A percentile compares a stretch with the other conserved stretches of the same genome.
Evolutionary conservation across 2,797 vertebrate genomes (phyloP).

Genomic region (Tympanoctomys barrerae): DNA sequence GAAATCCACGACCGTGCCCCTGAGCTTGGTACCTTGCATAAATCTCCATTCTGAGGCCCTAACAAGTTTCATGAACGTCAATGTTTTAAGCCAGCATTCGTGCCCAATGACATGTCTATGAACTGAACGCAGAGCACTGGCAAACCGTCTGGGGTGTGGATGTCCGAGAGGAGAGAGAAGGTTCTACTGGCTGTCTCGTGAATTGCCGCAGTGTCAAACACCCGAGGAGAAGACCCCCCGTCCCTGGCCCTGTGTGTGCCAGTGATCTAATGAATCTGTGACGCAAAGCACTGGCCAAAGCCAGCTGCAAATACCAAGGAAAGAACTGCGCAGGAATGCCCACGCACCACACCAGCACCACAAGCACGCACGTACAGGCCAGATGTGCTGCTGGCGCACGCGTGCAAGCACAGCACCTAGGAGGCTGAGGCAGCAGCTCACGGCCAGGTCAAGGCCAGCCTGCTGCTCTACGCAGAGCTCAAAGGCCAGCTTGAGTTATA

Average conservation of each 20-base stretch:
- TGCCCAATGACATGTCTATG: background rate
- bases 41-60: conserved; percentile 6
- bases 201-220: background rate
- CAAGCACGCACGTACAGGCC: background rate
- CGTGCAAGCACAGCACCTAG: background rate
- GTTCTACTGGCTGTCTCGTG: background rate
- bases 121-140: background rate
- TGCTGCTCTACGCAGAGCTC: background rate
- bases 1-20: background rate
- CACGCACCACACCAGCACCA: background rate
- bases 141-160: background rate
- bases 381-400: background rate
- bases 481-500: background rate
- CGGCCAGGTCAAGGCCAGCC: background rate
- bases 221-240: background rate
- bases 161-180: background rate
- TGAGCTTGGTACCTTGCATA: background rate
- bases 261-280: background rate
- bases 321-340: background rate
- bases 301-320: background rate
- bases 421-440: background rate
- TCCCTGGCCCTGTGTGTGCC: background rate
- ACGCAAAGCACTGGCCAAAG: background rate
- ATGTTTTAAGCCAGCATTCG: background rate
- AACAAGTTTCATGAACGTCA: background rate